phyloP scores from a whole-genome alignment of 2,888 invertebrate genomes.

The Eremobia ochroleuca region DNA sequence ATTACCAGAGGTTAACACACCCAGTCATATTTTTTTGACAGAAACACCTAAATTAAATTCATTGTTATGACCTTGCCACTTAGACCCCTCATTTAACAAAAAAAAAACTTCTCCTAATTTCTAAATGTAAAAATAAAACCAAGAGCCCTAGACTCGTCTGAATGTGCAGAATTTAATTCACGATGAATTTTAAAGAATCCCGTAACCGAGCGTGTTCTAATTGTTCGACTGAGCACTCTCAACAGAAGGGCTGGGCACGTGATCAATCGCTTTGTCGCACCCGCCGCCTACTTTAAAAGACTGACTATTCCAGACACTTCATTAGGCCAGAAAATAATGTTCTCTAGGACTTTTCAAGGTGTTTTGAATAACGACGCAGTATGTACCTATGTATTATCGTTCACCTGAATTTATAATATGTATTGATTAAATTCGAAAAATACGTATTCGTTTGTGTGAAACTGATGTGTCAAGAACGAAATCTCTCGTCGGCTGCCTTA shows the following conservation, averaged over 20 bases:
- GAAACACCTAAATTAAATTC: too few relatives aligned
- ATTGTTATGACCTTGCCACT: not conserved
- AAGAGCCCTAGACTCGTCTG: slow-evolving; percentile 12
- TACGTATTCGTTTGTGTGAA: too few relatives aligned
- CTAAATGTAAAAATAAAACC: slow-evolving; percentile 6
- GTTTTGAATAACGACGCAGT: slow-evolving; percentile 16
- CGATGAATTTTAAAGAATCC: slow-evolving; percentile 61
- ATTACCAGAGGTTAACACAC: too few relatives aligned
- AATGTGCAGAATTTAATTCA: slow-evolving; percentile 53
- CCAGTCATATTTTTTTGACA: not conserved
- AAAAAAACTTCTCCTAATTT: not conserved
- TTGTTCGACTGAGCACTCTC: slow-evolving; percentile 63
- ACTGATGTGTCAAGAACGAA: too few relatives aligned
- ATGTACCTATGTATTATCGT: not conserved
- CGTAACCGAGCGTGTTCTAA: slow-evolving; percentile 54
- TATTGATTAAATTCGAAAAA: too few relatives aligned
- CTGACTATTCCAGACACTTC: slow-evolving; percentile 59
- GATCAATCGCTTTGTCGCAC: slow-evolving; percentile 80
- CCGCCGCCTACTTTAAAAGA: slow-evolving; percentile 54
- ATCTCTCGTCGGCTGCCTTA: too few relatives aligned
- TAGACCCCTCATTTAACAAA: not conserved
- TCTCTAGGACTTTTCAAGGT: slow-evolving; percentile 27
- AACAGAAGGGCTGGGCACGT: slow-evolving; percentile 65
- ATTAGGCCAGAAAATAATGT: slow-evolving; percentile 52
- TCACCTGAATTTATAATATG: too few relatives aligned